These are phyloP conservation scores for Napeogenes inachia DNA, from an alignment of 2,888 invertebrate species.

Conservation along the genomic window DNA sequence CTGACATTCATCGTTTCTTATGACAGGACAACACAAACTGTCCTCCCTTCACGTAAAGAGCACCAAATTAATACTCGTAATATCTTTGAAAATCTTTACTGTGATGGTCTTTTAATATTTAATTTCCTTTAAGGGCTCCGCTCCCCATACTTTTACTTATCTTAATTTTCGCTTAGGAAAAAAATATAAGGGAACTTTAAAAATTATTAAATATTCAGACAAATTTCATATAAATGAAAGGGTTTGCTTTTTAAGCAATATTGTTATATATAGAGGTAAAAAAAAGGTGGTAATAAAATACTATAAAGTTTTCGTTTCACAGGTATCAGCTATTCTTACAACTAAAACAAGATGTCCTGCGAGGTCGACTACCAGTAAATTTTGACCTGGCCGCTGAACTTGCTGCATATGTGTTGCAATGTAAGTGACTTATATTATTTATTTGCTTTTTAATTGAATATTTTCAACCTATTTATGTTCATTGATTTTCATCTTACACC, in stretches of 20 bases:
- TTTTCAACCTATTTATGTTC: not conserved
- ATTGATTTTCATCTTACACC: not conserved
- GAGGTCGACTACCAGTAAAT: constrained; percentile 93
- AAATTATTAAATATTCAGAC: constrained; percentile 29
- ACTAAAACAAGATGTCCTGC: constrained; percentile 96
- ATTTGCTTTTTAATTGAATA: not conserved
- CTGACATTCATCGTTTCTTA: constrained; percentile 36
- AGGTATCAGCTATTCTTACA: constrained; percentile 98
- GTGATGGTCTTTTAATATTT: constrained; percentile 70
- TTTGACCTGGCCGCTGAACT: constrained; percentile 95
- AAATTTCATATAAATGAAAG: constrained; percentile 13
- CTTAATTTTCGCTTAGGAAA: constrained; percentile 39
- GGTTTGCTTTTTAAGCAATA: constrained; percentile 6
- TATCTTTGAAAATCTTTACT: constrained; percentile 60
- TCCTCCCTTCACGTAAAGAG: constrained; percentile 47
- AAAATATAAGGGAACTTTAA: constrained; percentile 38
- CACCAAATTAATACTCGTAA: constrained; percentile 61
- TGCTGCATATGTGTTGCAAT: constrained; percentile 95
- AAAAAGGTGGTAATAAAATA: not conserved
- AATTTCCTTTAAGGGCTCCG: constrained; percentile 60
- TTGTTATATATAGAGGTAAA: not conserved
- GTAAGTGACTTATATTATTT: constrained; percentile 78
- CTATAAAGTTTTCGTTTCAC: constrained; percentile 20
- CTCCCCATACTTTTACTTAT: constrained; percentile 44
- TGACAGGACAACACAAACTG: constrained; percentile 39